A percentile compares a stretch with the other conserved stretches of the same genome.
phyloP scores from a whole-genome alignment of 2,113 vertebrate genomes.

The Ascaphus truei region DNA sequence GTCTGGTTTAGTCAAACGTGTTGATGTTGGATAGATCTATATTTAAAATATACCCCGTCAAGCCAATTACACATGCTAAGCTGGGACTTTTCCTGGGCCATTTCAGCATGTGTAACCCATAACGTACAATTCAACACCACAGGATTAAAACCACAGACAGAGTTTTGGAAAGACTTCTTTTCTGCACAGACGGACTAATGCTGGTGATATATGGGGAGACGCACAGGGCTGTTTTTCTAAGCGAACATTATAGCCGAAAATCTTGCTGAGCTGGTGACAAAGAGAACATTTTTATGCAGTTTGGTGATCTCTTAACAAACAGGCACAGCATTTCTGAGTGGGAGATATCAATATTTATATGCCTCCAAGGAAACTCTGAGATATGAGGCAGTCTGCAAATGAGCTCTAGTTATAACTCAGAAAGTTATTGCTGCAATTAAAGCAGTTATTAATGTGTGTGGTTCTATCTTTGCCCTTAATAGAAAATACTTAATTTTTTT shows the following conservation, averaged over 20 bases:
- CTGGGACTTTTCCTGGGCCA: conserved; percentile 11
- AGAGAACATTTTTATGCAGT: conserved; percentile 6
- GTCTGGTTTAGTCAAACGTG: background rate
- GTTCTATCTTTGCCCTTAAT: background rate
- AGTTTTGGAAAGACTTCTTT: conserved; percentile 20
- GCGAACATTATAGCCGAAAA: conserved; percentile 17
- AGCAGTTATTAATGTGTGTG: background rate
- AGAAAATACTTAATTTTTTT: too few relatives aligned
- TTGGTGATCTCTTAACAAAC: background rate
- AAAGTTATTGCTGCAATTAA: background rate
- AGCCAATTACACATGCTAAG: background rate
- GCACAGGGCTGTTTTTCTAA: conserved; percentile 3
- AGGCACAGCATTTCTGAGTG: background rate
- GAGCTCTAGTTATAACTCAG: background rate
- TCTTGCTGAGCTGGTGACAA: conserved; percentile 24
- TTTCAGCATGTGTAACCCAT: conserved; percentile 14
- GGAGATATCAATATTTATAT: conserved; percentile 19
- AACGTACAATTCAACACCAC: conserved; percentile 6
- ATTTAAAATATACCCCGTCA: conserved; percentile 18
- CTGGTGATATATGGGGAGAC: conserved; percentile 12
- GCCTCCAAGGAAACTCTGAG: background rate
- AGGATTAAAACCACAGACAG: background rate
- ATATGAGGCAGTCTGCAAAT: too few relatives aligned
- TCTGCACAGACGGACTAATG: background rate
- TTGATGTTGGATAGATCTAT: conserved; percentile 26